A percentile compares a stretch with the other conserved stretches of the same genome.
phyloP scores from a whole-genome alignment of 2,113 vertebrate genomes.

The Podiceps cristatus region DNA sequence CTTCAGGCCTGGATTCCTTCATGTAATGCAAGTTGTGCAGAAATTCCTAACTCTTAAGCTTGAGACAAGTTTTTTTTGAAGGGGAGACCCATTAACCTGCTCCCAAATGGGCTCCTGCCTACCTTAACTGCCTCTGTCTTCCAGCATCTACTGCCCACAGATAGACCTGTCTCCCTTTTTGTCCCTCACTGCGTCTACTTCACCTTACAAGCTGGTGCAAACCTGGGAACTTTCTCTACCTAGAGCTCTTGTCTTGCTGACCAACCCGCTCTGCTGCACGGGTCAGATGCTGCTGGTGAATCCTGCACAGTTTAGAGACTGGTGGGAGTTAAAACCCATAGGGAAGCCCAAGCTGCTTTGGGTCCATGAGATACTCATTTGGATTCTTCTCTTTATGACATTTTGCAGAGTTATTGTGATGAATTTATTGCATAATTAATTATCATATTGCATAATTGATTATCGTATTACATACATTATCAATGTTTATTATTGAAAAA shows the following conservation, averaged over 20 bases:
- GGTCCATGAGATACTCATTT: neutral
- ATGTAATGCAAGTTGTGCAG: neutral
- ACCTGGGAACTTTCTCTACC: neutral
- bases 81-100: neutral
- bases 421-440: neutral
- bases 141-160: neutral
- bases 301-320: neutral
- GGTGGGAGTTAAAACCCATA: neutral
- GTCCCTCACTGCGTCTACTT: neutral
- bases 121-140: neutral
- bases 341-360: neutral
- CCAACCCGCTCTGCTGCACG: neutral
- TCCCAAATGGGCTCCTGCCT: neutral
- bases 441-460: neutral
- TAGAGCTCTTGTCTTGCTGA: neutral
- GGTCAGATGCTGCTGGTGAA: neutral
- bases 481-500: neutral
- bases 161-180: neutral
- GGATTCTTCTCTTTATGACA: neutral
- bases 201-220: neutral
- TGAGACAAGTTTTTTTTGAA: neutral
- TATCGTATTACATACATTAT: neutral
- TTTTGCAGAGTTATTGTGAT: neutral
- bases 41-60: neutral
- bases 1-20: neutral